These are phyloP conservation scores for Pristionchus japonicus DNA, from an alignment of 2,888 invertebrate species.

Conservation along the genomic window DNA sequence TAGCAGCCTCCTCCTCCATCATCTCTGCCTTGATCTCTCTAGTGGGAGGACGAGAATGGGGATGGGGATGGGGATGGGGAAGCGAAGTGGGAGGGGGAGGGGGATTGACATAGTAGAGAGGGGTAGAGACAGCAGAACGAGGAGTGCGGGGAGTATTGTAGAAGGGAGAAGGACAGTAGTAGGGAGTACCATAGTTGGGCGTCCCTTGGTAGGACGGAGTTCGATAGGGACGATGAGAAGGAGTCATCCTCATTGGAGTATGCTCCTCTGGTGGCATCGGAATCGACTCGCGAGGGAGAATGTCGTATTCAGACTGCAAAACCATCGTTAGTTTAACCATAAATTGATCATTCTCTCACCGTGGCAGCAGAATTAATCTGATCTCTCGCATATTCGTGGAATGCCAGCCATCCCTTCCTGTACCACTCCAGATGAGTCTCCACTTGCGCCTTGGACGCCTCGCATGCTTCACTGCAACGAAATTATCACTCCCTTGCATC, in stretches of 20 bases:
- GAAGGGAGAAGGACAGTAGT: neutral
- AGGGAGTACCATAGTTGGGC: no score
- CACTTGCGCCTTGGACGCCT: neutral
- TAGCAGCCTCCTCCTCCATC: neutral
- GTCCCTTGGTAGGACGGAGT: neutral
- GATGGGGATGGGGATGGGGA: neutral
- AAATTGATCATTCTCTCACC: neutral
- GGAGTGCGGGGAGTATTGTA: neutral
- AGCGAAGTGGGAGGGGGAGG: neutral
- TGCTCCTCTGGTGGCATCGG: neutral
- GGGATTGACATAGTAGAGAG: neutral
- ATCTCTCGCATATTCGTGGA: slow-evolving; percentile 1
- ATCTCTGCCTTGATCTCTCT: neutral
- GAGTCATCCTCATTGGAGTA: neutral
- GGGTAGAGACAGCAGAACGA: neutral
- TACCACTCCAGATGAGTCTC: neutral
- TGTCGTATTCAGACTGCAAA: neutral
- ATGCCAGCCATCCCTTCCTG: slow-evolving; percentile 9
- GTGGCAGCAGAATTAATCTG: neutral
- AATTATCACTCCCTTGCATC: neutral
- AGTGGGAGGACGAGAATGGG: neutral
- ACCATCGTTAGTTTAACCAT: no score
- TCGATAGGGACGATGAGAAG: neutral
- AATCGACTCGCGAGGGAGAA: neutral
- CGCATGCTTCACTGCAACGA: neutral